Evolutionary conservation across 2,797 vertebrate species (phyloP).

Genomic region (Enteromius trimaculatus): DNA sequence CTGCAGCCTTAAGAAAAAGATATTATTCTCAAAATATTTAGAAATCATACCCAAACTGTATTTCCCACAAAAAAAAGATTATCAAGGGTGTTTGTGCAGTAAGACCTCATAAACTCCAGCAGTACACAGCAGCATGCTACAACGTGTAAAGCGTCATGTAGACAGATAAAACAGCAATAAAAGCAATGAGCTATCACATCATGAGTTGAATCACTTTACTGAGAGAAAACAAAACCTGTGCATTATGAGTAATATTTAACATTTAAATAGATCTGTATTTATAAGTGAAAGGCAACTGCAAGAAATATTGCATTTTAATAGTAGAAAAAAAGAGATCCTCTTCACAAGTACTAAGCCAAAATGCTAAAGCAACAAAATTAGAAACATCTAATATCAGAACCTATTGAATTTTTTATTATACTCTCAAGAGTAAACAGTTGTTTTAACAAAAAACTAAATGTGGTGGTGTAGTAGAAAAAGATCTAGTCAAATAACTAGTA

Average conservation of each 20-base stretch:
- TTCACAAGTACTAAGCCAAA: neutral
- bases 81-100: neutral
- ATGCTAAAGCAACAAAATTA: neutral
- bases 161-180: neutral
- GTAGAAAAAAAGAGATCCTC: neutral
- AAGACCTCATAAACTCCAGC: slow-evolving; percentile 4
- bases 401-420: neutral
- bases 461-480: neutral
- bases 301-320: neutral
- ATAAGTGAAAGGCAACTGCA: neutral
- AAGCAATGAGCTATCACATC: slow-evolving; percentile 2
- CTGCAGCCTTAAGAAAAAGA: neutral
- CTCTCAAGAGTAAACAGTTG: neutral
- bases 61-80: slow-evolving; percentile 1
- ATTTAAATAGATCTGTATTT: neutral
- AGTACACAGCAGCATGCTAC: neutral
- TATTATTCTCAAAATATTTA: neutral
- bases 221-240: neutral
- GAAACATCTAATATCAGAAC: neutral
- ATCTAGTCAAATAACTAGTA: slow-evolving; percentile 4
- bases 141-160: neutral
- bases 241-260: neutral
- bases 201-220: neutral
- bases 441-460: neutral
- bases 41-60: neutral